These are phyloP conservation scores for Syrista parreyssii DNA, from an alignment of 2,888 invertebrate genomes.

Conservation along the genomic window DNA sequence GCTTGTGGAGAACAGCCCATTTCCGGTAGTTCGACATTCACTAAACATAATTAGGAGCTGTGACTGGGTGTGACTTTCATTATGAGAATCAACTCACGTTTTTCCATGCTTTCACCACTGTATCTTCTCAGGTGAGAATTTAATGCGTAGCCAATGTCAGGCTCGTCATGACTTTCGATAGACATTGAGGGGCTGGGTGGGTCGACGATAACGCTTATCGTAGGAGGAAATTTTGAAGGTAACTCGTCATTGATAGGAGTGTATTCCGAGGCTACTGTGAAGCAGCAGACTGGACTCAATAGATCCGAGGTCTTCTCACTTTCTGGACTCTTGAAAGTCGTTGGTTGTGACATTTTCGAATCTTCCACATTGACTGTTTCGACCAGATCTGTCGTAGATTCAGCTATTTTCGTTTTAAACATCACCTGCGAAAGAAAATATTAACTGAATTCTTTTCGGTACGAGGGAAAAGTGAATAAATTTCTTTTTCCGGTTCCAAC, in stretches of 20 bases:
- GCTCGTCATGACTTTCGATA: conserved; percentile 52
- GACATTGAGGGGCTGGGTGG: conserved; percentile 64
- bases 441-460: neutral
- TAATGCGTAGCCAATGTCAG: conserved; percentile 34
- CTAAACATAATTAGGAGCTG: conserved; percentile 35
- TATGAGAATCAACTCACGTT: conserved; percentile 49
- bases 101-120: conserved; percentile 64
- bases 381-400: conserved; percentile 27
- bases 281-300: conserved; percentile 50
- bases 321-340: conserved; percentile 15
- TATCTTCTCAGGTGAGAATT: conserved; percentile 48
- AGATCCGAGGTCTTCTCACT: conserved; percentile 40
- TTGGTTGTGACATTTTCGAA: conserved; percentile 8
- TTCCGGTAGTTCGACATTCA: conserved; percentile 64
- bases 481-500: conserved; percentile 43
- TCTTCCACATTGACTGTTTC: neutral
- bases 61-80: neutral
- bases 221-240: conserved; percentile 53
- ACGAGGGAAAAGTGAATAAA: conserved; percentile 13
- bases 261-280: conserved; percentile 47
- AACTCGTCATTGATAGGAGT: conserved; percentile 42
- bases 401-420: conserved; percentile 10
- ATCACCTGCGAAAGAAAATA: neutral
- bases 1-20: conserved; percentile 85
- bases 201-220: conserved; percentile 63